phyloP scores from a whole-genome alignment of 2,797 vertebrate genomes.

The Pipistrellus pygmaeus region DNA sequence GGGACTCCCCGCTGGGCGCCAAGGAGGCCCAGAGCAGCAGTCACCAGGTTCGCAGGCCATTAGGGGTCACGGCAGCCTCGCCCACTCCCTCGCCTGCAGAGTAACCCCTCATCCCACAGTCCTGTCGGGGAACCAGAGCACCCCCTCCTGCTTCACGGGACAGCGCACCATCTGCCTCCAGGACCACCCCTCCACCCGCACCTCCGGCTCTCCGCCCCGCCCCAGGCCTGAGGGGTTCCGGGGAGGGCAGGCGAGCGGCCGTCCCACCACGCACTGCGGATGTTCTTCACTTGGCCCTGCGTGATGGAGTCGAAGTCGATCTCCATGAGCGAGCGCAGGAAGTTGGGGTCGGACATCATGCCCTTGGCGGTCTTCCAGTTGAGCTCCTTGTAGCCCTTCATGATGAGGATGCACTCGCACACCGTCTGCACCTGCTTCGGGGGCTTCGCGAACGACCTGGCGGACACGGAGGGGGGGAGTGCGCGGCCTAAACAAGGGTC shows the following conservation, averaged over 20 bases:
- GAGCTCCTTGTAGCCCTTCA: constrained; percentile 96
- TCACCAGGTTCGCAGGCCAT: not conserved
- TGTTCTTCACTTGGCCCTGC: constrained; percentile 91
- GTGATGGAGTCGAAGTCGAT: constrained; percentile 94
- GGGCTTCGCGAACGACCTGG: constrained; percentile 97
- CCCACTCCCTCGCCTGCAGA: rapidly evolving
- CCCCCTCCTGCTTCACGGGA: no score
- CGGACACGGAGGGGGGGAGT: not conserved
- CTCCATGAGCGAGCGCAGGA: constrained; percentile 95
- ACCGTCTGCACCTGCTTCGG: constrained; percentile 96
- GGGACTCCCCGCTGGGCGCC: not conserved
- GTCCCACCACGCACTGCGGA: constrained; percentile 89
- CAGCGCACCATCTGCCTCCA: no score
- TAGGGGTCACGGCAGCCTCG: not conserved
- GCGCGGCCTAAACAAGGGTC: rapidly evolving
- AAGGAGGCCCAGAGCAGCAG: not conserved
- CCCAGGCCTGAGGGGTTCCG: no score
- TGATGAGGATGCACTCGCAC: constrained; percentile 97
- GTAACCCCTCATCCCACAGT: not conserved
- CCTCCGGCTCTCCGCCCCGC: no score
- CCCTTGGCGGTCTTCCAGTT: constrained; percentile 96
- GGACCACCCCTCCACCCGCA: no score
- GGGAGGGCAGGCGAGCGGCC: not conserved
- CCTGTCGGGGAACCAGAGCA: no score
- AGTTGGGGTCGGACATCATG: constrained; percentile 98